Conservation (phyloP, 2,113 vertebrate species). For the Hylia prasina region DNA sequence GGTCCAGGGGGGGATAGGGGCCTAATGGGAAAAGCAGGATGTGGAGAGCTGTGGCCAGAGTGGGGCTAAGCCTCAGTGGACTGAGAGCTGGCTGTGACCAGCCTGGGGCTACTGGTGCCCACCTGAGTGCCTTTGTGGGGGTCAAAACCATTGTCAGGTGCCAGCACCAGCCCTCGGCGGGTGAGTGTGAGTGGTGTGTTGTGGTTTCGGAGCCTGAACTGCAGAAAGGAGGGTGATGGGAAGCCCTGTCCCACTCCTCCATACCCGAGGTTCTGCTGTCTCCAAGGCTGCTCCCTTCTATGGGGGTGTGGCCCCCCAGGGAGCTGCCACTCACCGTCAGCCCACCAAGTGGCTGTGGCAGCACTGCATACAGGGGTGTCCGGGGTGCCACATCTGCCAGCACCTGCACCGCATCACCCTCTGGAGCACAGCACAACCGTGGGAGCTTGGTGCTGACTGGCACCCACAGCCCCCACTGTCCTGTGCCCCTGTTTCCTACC, state of each 20-base stretch:
- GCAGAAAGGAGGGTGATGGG: neutral
- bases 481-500: neutral
- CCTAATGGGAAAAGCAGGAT: neutral
- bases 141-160: constrained; percentile 53
- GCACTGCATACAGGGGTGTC: constrained; percentile 47
- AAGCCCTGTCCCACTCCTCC: neutral
- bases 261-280: rapidly evolving
- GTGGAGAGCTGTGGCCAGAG: rapidly evolving
- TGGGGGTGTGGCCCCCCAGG: rapidly evolving
- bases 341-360: neutral
- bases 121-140: constrained; percentile 61
- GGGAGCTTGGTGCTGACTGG: neutral
- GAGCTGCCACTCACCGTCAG: constrained; percentile 32
- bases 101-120: neutral
- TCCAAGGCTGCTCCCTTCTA: neutral
- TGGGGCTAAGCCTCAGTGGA: neutral
- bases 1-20: rapidly evolving
- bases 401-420: constrained; percentile 55
- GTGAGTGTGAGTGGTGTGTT: constrained; percentile 57
- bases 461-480: neutral
- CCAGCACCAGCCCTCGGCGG: constrained; percentile 44
- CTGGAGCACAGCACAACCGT: neutral
- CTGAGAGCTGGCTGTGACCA: neutral
- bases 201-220: constrained; percentile 44
- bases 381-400: constrained; percentile 17